Base-by-base conservation (phyloP, 2,797 vertebrate genomes). In the Otolemur crassicaudatus region DNA sequence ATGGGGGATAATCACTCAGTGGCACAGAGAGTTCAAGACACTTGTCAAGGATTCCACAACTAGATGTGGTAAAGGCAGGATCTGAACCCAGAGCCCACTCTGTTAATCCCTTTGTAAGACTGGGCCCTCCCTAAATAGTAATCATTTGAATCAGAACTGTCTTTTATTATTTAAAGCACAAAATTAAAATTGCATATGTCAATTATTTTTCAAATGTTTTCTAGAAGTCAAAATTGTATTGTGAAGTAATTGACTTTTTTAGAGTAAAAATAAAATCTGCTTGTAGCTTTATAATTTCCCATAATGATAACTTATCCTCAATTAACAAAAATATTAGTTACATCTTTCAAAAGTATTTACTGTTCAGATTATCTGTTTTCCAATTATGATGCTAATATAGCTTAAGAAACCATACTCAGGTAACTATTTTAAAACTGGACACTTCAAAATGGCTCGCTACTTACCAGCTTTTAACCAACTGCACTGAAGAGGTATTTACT, bases 381-480 rank as follows among this genome's bases (percentile, higher is more conserved):
- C 9, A 81, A 46, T 76, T 85, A 60, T 49, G 53, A 75, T 61
- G 43, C 31, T 70, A 82, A 65, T 29, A 53, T 7, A 37, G 56
- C 73, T 19, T 34, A 53, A 75, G 43, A 94, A 93, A 49, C 37
- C 10, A 60, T 20, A 58, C 0, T 80, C 19, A 29, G 67, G n/a
- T 90, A 87, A 23, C 23, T 63, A 29, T 53, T 79, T 92, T 82
- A 80, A 91, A 91, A 94, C 7, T 46, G 69, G 43, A 93, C 14
- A 61, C 37, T 91, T 88, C n/a, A 56, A 53, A 83, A 77, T 17
- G 25, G 31, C 49, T 65, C 6, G 49, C 10, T 40, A 98, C 98
- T 98, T 97, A 99, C 99, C 99, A 99, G 98, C 99, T 99, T 95
- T 99, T 99, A 83, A 99, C 99, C 91, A 99, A 98, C 83, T 99